Conservation (phyloP, 35 echinoderm and acorn worm genomes). For the Apostichopus japonicus region DNA sequence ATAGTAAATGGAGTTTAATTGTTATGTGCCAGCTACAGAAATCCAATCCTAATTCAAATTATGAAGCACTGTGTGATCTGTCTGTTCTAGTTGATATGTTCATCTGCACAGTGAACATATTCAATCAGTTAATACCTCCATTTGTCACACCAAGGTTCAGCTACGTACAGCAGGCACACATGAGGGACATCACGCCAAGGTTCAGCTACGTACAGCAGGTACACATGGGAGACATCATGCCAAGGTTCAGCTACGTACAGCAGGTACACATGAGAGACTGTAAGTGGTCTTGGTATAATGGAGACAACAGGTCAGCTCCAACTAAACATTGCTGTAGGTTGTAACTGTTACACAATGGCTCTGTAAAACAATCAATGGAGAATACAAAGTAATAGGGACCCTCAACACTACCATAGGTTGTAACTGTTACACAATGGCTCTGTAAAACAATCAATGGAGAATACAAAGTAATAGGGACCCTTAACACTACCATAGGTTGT, state of each 20-base stretch:
- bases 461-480: too few relatives aligned
- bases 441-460: not conserved
- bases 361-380: not conserved
- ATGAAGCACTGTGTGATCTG: too few relatives aligned
- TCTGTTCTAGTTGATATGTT: not conserved
- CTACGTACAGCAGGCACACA: too few relatives aligned
- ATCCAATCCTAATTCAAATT: too few relatives aligned
- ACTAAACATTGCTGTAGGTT: conserved; percentile 34
- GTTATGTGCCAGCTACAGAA: too few relatives aligned
- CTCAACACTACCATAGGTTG: not conserved
- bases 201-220: not conserved
- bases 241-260: not conserved
- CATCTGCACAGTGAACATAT: not conserved
- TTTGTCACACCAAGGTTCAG: too few relatives aligned
- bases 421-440: conserved; percentile 34
- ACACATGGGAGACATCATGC: not conserved
- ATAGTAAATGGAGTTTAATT: too few relatives aligned
- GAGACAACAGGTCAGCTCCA: conserved; percentile 38
- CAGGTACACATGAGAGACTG: conserved; percentile 28
- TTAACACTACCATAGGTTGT: conserved; percentile 2
- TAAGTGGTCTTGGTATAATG: conserved; percentile 7
- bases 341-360: conserved; percentile 45
- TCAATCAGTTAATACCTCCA: too few relatives aligned
- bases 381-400: too few relatives aligned
- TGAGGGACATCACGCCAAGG: too few relatives aligned